Evolutionary conservation across 2,797 vertebrate genomes (phyloP), one percentile per base, ranked within the genome.

Genomic region (Hoplostethus atlanticus): DNA sequence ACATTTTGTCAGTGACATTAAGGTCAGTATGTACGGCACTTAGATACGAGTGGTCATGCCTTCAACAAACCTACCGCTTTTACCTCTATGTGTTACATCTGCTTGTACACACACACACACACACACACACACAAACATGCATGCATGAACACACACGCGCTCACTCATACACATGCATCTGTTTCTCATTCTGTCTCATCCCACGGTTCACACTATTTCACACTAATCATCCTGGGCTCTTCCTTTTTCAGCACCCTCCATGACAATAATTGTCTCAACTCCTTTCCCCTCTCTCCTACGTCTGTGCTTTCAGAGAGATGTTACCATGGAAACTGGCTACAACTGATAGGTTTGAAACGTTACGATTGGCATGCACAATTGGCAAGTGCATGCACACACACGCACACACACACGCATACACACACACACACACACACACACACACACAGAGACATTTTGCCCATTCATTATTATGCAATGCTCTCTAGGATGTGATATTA

Each of bases 251-350:
- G 77, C 85, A 64, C 84, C 86, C 83, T 87, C 78, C 85, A 73
- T 73, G 80, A 72, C 73, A 16, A 90, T 88, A 83, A 89, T 87
- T 82, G 86, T 91, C 84, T 89, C 85, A 80, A 78, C 71, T 80
- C 81, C 71, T 70, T 63, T 76, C 69, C 81, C 80, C 83, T 76
- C 82, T 72, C 87, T 87, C 91, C 87, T 87, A 87, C 87, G 77
- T 92, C 85, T 89, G 77, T 84, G 87, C 90, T 89, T 89, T 76
- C 80, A 54, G 84, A 84, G 86, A 89, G 62, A 66, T 44, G 94
- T 95, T 94, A 68, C 94, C 92, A 95, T 95, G 93, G 95, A 94
- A 95, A 95, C 95, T 94, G 92, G 91, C 86, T 92, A 94, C 93
- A 94, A 94, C 91, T 90, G 92, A 93, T 91, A 84, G 88, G 85